Evolutionary conservation across 1,140 invertebrate genomes (phyloP).

Genomic region (Hycleus cichorii): DNA sequence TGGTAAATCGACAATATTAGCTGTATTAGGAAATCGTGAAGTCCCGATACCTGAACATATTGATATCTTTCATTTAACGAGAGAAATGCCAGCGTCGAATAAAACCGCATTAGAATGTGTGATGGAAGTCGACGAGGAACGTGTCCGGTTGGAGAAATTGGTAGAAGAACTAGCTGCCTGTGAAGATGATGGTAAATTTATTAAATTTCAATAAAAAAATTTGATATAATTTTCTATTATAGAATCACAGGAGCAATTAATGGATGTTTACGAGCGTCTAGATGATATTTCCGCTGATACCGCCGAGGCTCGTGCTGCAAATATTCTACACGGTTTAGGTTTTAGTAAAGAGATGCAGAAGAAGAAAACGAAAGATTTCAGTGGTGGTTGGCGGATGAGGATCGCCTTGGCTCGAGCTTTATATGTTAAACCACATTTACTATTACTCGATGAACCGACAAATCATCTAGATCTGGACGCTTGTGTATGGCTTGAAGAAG

Average conservation of each 20-base stretch:
- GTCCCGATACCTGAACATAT: constrained; percentile 94
- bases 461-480: constrained; percentile 98
- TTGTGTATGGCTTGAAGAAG: constrained; percentile 99
- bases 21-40: constrained; percentile 87
- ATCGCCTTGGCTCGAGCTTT: constrained; percentile 94
- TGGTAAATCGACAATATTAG: constrained; percentile 92
- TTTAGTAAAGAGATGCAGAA: constrained; percentile 93
- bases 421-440: constrained; percentile 87
- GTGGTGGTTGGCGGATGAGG: constrained; percentile 98
- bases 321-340: constrained; percentile 94
- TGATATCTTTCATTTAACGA: constrained; percentile 95
- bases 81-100: constrained; percentile 94
- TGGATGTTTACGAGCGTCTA: constrained; percentile 96
- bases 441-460: constrained; percentile 94
- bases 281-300: constrained; percentile 95
- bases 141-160: constrained; percentile 83
- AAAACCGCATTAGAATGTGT: constrained; percentile 91
- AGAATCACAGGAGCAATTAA: constrained; percentile 89
- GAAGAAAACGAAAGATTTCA: constrained; percentile 84
- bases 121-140: constrained; percentile 96
- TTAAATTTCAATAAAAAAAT: neutral
- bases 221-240: constrained; percentile 23
- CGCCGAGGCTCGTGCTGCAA: constrained; percentile 87
- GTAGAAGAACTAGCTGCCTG: constrained; percentile 83
- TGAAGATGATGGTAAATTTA: constrained; percentile 68